Evolutionary conservation across 2,113 vertebrate species (phyloP).

Genomic region (Otis tarda): DNA sequence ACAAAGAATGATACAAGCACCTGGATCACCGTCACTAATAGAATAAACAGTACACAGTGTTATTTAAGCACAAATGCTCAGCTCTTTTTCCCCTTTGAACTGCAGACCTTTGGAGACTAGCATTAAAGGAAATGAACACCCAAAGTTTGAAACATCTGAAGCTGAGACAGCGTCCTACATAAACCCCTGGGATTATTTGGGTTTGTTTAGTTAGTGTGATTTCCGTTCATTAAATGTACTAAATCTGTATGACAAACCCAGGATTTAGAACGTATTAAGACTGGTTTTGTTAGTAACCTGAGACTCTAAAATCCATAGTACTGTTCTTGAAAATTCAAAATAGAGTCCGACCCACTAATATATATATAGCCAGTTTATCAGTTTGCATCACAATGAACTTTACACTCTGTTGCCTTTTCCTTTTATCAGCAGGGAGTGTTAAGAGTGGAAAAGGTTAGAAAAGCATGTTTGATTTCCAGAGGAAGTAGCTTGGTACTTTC

Average conservation of each 20-base stretch:
- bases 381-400: neutral
- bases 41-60: constrained; percentile 25
- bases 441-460: neutral
- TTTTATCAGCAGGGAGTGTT: neutral
- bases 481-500: neutral
- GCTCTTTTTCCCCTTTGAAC: neutral
- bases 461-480: neutral
- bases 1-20: constrained; percentile 39
- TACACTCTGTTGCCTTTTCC: neutral
- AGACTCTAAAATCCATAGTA: neutral
- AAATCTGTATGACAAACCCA: neutral
- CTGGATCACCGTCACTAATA: constrained; percentile 14
- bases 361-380: neutral
- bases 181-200: neutral
- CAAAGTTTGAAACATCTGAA: neutral
- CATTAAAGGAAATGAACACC: constrained; percentile 17
- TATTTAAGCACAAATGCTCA: constrained; percentile 8
- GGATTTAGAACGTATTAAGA: neutral
- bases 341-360: neutral
- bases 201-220: neutral
- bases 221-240: neutral
- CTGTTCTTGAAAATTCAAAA: neutral
- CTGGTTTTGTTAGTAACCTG: neutral
- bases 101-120: neutral
- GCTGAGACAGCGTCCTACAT: neutral